Evolutionary conservation across 2,113 vertebrate genomes (phyloP), one percentile per base, ranked within the genome.

Genomic region (Scomber scombrus): DNA sequence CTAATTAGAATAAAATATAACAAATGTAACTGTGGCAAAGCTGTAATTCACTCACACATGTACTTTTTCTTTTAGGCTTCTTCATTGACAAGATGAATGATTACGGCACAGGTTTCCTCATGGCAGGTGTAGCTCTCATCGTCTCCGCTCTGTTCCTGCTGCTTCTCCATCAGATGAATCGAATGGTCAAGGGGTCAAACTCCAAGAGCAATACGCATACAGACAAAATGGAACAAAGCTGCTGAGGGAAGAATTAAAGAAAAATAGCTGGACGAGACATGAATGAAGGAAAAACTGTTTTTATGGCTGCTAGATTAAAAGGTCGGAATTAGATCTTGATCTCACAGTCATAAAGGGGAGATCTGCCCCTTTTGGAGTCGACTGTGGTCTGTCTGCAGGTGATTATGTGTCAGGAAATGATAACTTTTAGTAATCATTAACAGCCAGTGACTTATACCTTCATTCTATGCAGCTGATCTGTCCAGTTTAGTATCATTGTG

Each of bases 71-170:
- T 89, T 80, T 31, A 93, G 94, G 89, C 23, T 80, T 89, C 82
- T 92, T 94, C 70, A 93, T 92, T 40, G 93, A 95, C 80, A 86
- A 88, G 76, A 93, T 87, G 89, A 79, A 63, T 15, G 88, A 89
- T 73, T 92, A 93, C 2, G 85, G 88, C 10, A 77, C 71, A 1
- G 85, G 88, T 9, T 93, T 94, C 81, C 68, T 93, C 14, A 88
- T 88, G 92, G 87, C 93, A 3, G 93, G 87, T 10, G 84, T 88
- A 54, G 67, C 93, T 65, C 81, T 92, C 75, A 71, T 93, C 1
- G 23, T 91, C 23, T 92, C 93, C 4, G 85, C 90, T 23, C 11
- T 90, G 52, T 94, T 93, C 85, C 80, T 93, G 68, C 85, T 93
- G 19, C 60, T 91, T 51, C 84, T 93, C 56, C 46, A 75, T 51